Percentiles rank a stretch among this genome's conserved stretches.
Evolutionary conservation across 2,113 vertebrate genomes (phyloP).

Genomic region (Haemorhous mexicanus): DNA sequence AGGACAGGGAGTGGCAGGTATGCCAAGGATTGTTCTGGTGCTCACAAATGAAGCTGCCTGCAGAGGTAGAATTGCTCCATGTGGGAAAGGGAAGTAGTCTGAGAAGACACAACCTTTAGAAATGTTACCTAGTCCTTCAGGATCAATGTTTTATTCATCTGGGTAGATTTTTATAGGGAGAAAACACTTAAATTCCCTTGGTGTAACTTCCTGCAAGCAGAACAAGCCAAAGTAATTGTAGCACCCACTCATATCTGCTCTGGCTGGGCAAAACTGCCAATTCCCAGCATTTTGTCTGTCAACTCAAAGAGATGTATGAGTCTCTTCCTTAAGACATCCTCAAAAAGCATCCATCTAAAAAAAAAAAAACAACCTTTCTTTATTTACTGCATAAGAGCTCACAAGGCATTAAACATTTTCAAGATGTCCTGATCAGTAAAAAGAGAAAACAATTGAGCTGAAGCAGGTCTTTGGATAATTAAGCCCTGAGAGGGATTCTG

Average conservation of each 20-base stretch:
- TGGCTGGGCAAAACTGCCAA: background rate
- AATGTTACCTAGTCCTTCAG: background rate
- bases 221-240: background rate
- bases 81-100: background rate
- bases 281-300: background rate
- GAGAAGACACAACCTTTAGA: background rate
- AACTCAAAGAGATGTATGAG: background rate
- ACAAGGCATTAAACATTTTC: background rate
- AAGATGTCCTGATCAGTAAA: background rate
- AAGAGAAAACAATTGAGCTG: background rate
- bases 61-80: background rate
- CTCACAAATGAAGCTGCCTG: background rate
- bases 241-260: background rate
- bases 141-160: background rate
- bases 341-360: background rate
- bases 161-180: background rate
- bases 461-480: background rate
- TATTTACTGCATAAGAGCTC: background rate
- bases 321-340: background rate
- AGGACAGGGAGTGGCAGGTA: background rate
- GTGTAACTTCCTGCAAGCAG: background rate
- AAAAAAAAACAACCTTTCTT: background rate
- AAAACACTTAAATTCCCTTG: background rate
- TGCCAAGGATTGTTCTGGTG: background rate
- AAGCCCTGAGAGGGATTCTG: background rate